phyloP scores from a whole-genome alignment of 1,140 invertebrate species.

The Plectrocnemia conspersa region DNA sequence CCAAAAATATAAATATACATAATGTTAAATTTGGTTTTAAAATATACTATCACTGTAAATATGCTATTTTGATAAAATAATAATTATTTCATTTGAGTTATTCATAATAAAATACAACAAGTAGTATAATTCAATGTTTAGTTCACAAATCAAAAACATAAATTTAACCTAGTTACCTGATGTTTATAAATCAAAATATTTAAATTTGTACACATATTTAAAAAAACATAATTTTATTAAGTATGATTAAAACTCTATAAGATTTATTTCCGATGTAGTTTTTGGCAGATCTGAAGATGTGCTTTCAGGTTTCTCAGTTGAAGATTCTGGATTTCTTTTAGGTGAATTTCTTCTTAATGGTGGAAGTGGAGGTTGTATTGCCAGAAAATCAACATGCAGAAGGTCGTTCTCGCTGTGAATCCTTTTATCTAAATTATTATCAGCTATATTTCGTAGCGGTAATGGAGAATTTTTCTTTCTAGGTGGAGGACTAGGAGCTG shows the following conservation, averaged over 20 bases:
- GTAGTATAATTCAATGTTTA: too few species aligned
- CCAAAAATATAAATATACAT: too few species aligned
- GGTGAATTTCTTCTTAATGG: conserved; percentile 30
- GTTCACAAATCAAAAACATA: too few species aligned
- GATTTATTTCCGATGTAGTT: conserved; percentile 2
- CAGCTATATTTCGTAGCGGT: conserved; percentile 30
- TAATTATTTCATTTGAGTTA: too few species aligned
- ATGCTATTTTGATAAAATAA: too few species aligned
- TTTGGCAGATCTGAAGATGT: background rate
- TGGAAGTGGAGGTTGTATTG: conserved; percentile 23
- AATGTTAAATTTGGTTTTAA: too few species aligned
- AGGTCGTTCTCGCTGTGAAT: background rate
- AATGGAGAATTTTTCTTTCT: conserved; percentile 45
- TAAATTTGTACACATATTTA: background rate
- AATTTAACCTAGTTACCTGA: too few species aligned
- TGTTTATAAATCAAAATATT: too few species aligned
- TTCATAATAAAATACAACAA: too few species aligned
- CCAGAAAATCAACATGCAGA: background rate
- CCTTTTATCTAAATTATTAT: conserved; percentile 10
- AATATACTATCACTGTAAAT: too few species aligned
- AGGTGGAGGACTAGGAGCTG: conserved; percentile 47
- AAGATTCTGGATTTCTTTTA: conserved; percentile 14
- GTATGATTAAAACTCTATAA: conserved; percentile 16
- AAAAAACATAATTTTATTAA: background rate
- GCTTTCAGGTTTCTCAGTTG: background rate